Evolutionary conservation across 1,140 invertebrate species (phyloP), one percentile per base, ranked within the genome.

Genomic region (Cepaea nemoralis): DNA sequence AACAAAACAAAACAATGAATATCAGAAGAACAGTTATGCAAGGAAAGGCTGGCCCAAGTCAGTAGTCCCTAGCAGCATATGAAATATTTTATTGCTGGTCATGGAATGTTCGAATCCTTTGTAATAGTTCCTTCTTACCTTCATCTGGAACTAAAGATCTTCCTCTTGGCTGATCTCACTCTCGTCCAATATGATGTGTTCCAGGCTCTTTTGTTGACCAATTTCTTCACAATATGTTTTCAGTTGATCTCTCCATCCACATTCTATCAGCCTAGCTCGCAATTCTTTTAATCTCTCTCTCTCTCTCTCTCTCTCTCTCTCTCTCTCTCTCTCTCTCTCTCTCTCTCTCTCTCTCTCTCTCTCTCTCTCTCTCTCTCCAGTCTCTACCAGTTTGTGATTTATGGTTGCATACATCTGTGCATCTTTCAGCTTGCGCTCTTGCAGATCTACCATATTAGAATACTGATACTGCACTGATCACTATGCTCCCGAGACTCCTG

Each of bases 171-270:
- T 97, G 1, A 97, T 95, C 91, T 94, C 94, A 8, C 93, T 91
- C 83, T 94, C 94, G 85, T 97, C 96, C 67, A 97, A 94, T 66
- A 94, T 96, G n/a, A 97, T 93, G 87, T 95, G 95, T 77, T 93
- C 93, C 73, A 93, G 81, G n/a, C 95, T 95, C 86, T 94, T 93
- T 91, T 96, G 94, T 86, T 95, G 94, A 0, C 97, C 94, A 48
- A 95, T 93, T 84, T 96, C 91, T 86, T 96, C 94, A 88, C 96
- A 97, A 14, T 96, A 93, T 82, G 95, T 92, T 89, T 95, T 94
- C 0, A 98, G 94, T 93, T 97, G 94, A 91, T 97, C 96, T 85
- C 94, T 93, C 96, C 96, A 98, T 0, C 96, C 96, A 92, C 96
- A 97, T 91, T 97, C 96, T 33, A 96, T 95, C 42, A 98, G 92